Percentiles rank a stretch among this genome's conserved stretches.
Evolutionary conservation across 2,888 invertebrate species (phyloP).

Genomic region (Xanthorhoe spadicearia): DNA sequence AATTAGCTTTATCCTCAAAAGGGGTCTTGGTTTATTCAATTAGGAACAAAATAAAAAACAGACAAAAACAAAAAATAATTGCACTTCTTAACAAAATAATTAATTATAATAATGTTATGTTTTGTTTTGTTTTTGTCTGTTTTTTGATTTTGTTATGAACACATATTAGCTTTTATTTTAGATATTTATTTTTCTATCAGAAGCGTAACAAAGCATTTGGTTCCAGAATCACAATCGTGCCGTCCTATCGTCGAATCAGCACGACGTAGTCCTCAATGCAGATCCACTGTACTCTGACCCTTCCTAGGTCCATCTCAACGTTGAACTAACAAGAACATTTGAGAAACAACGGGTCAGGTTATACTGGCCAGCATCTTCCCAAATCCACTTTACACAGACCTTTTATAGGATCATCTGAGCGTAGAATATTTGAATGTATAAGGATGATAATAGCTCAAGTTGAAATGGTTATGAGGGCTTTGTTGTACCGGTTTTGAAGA

Average conservation of each 20-base stretch:
- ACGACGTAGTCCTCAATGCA: slow-evolving; percentile 60
- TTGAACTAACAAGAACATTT: slow-evolving; percentile 5
- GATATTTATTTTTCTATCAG: background rate
- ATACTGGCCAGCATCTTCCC: slow-evolving; percentile 22
- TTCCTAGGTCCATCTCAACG: slow-evolving; percentile 3
- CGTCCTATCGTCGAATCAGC: slow-evolving; percentile 71
- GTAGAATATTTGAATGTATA: slow-evolving; percentile 5
- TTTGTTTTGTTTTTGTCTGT: too few relatives aligned
- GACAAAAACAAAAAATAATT: too few relatives aligned
- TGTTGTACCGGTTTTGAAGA: background rate
- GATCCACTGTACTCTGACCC: slow-evolving; percentile 33
- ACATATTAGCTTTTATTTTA: too few relatives aligned
- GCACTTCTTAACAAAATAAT: too few relatives aligned
- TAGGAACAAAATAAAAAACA: too few relatives aligned
- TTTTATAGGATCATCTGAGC: slow-evolving; percentile 5
- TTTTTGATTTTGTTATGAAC: too few relatives aligned
- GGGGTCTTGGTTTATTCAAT: too few relatives aligned
- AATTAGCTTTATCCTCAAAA: too few relatives aligned
- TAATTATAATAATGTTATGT: too few relatives aligned
- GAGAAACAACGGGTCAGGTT: slow-evolving; percentile 22
- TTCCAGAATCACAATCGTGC: slow-evolving; percentile 60
- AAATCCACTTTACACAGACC: slow-evolving; percentile 11
- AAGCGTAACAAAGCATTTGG: slow-evolving; percentile 21
- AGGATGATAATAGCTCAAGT: slow-evolving; percentile 7
- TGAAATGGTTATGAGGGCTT: slow-evolving; percentile 5